Evolutionary conservation across 2,113 vertebrate genomes (phyloP).

Genomic region (Buteo buteo): DNA sequence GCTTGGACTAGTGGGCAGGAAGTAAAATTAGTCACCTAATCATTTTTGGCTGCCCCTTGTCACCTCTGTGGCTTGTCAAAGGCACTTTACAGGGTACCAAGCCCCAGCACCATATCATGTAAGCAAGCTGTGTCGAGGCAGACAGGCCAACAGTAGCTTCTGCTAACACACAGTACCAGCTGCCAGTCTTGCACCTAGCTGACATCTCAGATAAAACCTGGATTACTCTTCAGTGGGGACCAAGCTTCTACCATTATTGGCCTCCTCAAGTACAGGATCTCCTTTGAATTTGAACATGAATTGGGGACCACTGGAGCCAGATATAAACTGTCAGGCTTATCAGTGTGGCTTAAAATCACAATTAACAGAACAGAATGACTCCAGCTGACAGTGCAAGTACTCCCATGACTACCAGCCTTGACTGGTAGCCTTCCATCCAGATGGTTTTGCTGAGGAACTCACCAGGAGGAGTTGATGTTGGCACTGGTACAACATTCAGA

Average conservation of each 20-base stretch:
- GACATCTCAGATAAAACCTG: background rate
- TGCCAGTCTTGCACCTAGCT: background rate
- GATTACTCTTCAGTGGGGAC: background rate
- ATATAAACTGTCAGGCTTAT: background rate
- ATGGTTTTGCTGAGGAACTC: background rate
- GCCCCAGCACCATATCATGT: background rate
- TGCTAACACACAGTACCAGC: background rate
- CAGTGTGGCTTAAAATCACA: background rate
- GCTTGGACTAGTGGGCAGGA: background rate
- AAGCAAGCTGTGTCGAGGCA: background rate
- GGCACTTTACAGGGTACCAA: background rate
- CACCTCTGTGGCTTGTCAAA: background rate
- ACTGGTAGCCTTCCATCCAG: background rate
- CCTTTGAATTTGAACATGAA: background rate
- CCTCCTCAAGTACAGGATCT: background rate
- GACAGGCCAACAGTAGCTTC: background rate
- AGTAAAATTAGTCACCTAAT: background rate
- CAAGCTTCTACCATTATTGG: background rate
- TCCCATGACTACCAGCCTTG: background rate
- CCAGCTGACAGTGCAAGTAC: background rate
- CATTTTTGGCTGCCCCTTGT: background rate
- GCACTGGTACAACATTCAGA: background rate
- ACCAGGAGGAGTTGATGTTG: background rate
- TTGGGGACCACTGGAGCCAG: background rate
- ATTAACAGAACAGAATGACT: background rate